Base-by-base conservation (phyloP, 2,797 vertebrate genomes). In the Apogon talboti region DNA sequence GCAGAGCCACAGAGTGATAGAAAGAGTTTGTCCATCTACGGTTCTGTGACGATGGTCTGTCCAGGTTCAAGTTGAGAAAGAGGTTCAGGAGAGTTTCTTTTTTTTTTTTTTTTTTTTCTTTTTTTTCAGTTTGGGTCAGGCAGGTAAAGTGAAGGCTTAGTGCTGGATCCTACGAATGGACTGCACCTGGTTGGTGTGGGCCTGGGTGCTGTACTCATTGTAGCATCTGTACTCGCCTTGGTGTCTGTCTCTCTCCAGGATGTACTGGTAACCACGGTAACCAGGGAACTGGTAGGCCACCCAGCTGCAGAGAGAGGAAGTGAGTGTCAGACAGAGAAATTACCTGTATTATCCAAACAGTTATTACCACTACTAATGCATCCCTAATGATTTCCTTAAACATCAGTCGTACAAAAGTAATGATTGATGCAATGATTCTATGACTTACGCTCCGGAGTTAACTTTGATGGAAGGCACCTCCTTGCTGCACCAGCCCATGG, bases 241-340 rank as follows among this genome's bases (percentile, higher is more conserved):
- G 90, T 95, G 96, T 88, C 93, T 95, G 94, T 98, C 97, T 84
- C 94, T 92, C 93, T 99, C 97, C 93, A 98, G 88, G 88, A 98
- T 95, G 54, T 98, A 98, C 90, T 98, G 97, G 94, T 98, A 98
- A 67, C 97, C 97, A 87, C 96, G 94, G 93, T 98, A 99, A 82
- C 97, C 97, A 0, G 97, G 98, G 87, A 96, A 99, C 94, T 98
- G 97, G 89, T 98, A 98, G 71, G 95, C 96, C 62, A 98, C 96
- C 96, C 97, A 98, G 86, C 97, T 98, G 89, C 56, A 84, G 44
- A 67, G 47, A 50, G 19, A 46, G 15, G 28, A 45, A 24, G n/a
- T n/a, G n/a, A n/a, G n/a, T n/a, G n/a, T n/a, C n/a, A n/a, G n/a
- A n/a, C n/a, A n/a, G n/a, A n/a, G 12, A 16, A 15, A 37, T 19